phyloP scores from a whole-genome alignment of 2,113 vertebrate species.

The Tyto alba region DNA sequence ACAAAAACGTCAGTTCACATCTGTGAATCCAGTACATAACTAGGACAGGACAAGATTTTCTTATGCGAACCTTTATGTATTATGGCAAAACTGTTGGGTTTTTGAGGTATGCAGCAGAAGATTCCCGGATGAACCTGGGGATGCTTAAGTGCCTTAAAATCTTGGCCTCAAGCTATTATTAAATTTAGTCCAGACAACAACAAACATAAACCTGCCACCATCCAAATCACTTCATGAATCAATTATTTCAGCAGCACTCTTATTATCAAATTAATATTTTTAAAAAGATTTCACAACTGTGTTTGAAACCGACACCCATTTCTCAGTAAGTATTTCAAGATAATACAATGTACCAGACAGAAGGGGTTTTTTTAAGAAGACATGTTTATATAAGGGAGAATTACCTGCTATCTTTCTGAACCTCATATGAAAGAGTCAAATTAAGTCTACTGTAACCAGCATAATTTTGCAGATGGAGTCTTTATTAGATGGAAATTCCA shows the following conservation, averaged over 20 bases:
- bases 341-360: neutral
- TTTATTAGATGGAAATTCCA: neutral
- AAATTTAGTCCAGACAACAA: neutral
- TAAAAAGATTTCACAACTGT: neutral
- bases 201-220: neutral
- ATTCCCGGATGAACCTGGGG: neutral
- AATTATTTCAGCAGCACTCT: neutral
- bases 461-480: neutral
- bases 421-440: neutral
- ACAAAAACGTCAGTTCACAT: neutral
- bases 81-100: neutral
- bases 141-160: neutral
- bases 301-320: neutral
- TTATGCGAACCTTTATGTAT: neutral
- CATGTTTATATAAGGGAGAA: neutral
- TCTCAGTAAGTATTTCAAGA: neutral
- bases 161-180: neutral
- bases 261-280: neutral
- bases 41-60: neutral
- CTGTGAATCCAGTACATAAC: neutral
- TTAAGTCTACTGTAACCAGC: neutral
- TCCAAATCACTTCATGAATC: neutral
- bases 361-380: neutral
- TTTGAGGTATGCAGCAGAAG: neutral
- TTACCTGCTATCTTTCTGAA: neutral